Evolutionary conservation across 2,113 vertebrate species (phyloP), one percentile per base, ranked within the genome.

Genomic region (Gallinago paraguaiae): DNA sequence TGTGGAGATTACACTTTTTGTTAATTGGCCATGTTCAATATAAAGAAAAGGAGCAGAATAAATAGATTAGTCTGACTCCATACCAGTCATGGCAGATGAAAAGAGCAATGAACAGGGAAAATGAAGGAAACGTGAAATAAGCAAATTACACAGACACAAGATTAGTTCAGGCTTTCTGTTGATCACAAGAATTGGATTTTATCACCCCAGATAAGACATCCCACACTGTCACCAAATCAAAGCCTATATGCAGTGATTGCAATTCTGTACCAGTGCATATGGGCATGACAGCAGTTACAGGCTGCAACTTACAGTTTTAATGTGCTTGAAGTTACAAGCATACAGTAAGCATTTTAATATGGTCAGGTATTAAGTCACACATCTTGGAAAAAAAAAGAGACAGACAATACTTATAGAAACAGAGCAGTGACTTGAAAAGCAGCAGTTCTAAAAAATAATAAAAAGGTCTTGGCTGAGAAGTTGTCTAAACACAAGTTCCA

Each of bases 91-190:
- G 63, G 82, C 90, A 96, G 72, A 96, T 86, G 69, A 96, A 94
- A 95, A 93, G 72, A 95, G 48, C 69, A 75, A 2, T 33, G 83
- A 92, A 56, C 22, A 48, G 22, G 31, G 77, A 94, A 94, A 94
- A 88, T 18, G 92, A 94, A 93, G 84, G 51, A 92, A 94, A 95
- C 30, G 57, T 37, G 80, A 93, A 95, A 94, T 90, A 93, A 95
- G 95, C 84, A 93, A 84, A 89, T 95, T 94, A 94, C 51, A 83
- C 77, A 92, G 90, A 92, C 24, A 93, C 8, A 54, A 92, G 82
- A 94, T 95, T 88, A 95, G 77, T 86, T 94, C 86, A 93, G 74
- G 82, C 72, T 90, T 93, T 84, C 53, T 50, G 57, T 48, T 95
- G 76, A 92, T 94, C 61, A 88, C 27, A 75, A 92, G 74, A 85